A percentile compares a stretch with the other conserved stretches of the same genome.
These are phyloP conservation scores for Varanus salvator DNA, from an alignment of 2,113 vertebrate species.

Conservation along the genomic window DNA sequence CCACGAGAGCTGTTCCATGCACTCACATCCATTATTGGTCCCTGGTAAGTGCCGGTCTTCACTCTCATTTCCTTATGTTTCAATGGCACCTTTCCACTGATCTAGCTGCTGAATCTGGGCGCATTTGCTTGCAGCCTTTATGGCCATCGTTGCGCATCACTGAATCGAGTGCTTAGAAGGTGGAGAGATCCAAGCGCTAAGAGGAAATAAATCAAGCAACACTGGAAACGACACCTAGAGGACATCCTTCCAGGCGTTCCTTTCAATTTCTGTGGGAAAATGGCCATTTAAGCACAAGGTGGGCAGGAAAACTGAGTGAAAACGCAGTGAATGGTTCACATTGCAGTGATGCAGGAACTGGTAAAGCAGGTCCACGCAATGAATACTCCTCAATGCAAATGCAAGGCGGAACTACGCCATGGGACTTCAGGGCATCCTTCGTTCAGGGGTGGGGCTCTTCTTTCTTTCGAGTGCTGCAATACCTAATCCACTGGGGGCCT, in stretches of 20 bases:
- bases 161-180: not conserved
- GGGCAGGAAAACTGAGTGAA: not conserved
- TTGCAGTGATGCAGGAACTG: not conserved
- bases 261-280: not conserved
- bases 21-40: not conserved
- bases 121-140: slow-evolving; percentile 12
- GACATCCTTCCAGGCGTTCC: not conserved
- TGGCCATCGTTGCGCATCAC: slow-evolving; percentile 16
- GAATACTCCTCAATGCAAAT: slow-evolving; percentile 22
- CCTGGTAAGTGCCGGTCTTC: slow-evolving; percentile 54
- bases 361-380: not conserved
- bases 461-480: too few relatives aligned
- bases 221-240: not conserved
- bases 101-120: slow-evolving; percentile 55
- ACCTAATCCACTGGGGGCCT: too few relatives aligned
- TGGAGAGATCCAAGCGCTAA: not conserved
- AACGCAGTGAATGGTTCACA: not conserved
- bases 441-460: too few relatives aligned
- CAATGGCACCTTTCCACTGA: slow-evolving; percentile 65
- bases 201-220: slow-evolving; percentile 26
- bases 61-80: slow-evolving; percentile 52
- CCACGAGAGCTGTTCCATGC: slow-evolving; percentile 21
- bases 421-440: too few relatives aligned
- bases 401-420: too few relatives aligned
- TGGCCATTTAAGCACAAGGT: not conserved